phyloP scores from a whole-genome alignment of 2,113 vertebrate species.

The Dunckerocampus dactyliophorus region DNA sequence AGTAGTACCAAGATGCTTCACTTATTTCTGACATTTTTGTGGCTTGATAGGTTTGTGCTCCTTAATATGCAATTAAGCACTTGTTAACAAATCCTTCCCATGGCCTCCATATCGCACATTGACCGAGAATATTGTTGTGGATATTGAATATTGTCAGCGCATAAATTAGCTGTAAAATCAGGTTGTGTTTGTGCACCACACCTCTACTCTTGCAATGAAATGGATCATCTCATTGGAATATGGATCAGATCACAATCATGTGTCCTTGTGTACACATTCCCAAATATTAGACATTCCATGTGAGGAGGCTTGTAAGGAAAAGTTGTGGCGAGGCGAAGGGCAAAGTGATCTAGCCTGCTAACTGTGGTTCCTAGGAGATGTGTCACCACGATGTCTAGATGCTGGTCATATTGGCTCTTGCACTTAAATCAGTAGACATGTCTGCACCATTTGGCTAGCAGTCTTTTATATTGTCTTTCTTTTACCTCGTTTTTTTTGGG shows the following conservation, averaged over 20 bases:
- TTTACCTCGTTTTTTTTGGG: conserved; percentile 20
- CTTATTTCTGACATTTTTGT: neutral
- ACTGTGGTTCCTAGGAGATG: neutral
- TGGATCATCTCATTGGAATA: neutral
- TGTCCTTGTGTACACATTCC: conserved; percentile 45
- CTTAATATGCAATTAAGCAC: conserved; percentile 69
- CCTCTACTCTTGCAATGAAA: no score
- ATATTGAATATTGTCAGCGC: conserved; percentile 28
- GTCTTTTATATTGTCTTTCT: conserved; percentile 30
- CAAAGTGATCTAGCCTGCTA: no score
- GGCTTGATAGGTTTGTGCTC: conserved; percentile 32
- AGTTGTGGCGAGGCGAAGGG: conserved; percentile 12
- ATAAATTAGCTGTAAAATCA: conserved; percentile 28
- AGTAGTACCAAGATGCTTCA: conserved; percentile 19
- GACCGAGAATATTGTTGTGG: conserved; percentile 29
- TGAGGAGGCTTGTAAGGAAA: conserved; percentile 23
- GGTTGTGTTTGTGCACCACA: conserved; percentile 9
- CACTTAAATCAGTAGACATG: neutral
- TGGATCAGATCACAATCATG: neutral
- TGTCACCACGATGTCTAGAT: neutral
- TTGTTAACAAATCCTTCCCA: conserved; percentile 25
- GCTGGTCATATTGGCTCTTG: no score
- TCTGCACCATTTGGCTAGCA: conserved; percentile 13
- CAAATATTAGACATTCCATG: conserved; percentile 55
- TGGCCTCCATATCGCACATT: conserved; percentile 28